Base-by-base conservation (phyloP, 2,113 vertebrate species). In the Mormyrus iriodes region DNA sequence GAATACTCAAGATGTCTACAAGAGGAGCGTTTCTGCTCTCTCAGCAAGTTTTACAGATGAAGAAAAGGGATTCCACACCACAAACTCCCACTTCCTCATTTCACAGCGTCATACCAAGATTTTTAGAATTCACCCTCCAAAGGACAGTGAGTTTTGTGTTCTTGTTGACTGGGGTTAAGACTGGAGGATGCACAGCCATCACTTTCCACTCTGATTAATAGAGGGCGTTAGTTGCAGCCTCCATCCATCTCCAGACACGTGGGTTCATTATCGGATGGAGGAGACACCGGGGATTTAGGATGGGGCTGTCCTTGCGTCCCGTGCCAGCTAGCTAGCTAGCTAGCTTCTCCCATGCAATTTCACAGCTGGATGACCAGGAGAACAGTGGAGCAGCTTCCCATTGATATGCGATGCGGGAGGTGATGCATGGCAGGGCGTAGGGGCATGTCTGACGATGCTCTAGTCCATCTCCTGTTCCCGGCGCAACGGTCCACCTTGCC, bases 311-410 rank as follows among this genome's bases (percentile, higher is more conserved):
- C 39, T 65, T 61, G 35, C 21, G 21, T 10, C 39, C 4, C 21
- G 3, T 46, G 7, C 44, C 61, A 39, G 58, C 35, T 12, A 39
- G 58, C 48, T 21, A 39, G 58, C 35, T 12, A 39, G 58, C 48
- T 21, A 55, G 31, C 49, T 35, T 76, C 84, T 46, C 51, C 58
- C 15, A 42, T 85, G 42, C 85, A 87, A 76, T 87, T 90, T 90
- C 89, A 90, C 85, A 79, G 55, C 46, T 13, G n/a, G 48, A 6
- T 87, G 85, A 49, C 13, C 89, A 87, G 21, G 48, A 69, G 84
- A 31, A 2, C 27, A 48, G 48, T 42, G 21, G 35, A 27, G 44
- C 27, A 35, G 88, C 21, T n/a, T 24, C n/a, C 48, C 65, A 90
- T 90, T 31, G 48, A 53, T 90, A 85, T 24, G 12, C 82, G 13